Percentiles rank a stretch among this genome's conserved stretches.
Conservation (phyloP, 1,140 invertebrate genomes). For the Hycleus cichorii region DNA sequence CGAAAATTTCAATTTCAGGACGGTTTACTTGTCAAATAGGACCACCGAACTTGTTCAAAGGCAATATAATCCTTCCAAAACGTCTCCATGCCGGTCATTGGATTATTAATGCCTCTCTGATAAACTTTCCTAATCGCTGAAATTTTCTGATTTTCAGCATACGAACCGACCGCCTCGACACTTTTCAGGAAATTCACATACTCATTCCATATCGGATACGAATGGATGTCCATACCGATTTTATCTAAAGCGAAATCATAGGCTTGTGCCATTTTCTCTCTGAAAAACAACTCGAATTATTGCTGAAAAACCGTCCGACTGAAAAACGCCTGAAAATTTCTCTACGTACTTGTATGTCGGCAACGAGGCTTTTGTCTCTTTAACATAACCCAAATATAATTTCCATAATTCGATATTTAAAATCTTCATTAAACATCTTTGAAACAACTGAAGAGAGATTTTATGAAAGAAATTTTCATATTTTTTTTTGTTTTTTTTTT, state of each 20-base stretch:
- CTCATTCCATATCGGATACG: constrained; percentile 94
- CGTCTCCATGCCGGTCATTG: constrained; percentile 95
- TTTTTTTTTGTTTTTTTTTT: neutral
- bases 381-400: constrained; percentile 94
- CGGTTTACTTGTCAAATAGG: too few relatives aligned
- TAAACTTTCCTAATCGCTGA: constrained; percentile 95
- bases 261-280: constrained; percentile 98
- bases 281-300: constrained; percentile 40
- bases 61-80: constrained; percentile 98
- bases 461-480: neutral
- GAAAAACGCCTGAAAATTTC: too few relatives aligned
- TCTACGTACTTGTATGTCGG: constrained; percentile 84
- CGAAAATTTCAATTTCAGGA: too few relatives aligned
- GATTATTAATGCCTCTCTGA: constrained; percentile 90
- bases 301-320: too few relatives aligned
- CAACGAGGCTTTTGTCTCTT: constrained; percentile 91
- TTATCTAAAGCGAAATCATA: constrained; percentile 99
- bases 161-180: constrained; percentile 95
- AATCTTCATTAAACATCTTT: constrained; percentile 95
- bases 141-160: constrained; percentile 99
- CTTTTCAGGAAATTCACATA: constrained; percentile 97
- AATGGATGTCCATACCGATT: constrained; percentile 96
- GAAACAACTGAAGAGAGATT: constrained; percentile 71
- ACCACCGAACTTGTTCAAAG: constrained; percentile 64
- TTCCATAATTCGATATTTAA: constrained; percentile 99